A percentile compares a stretch with the other conserved stretches of the same genome.
Evolutionary conservation across 2,113 vertebrate genomes (phyloP).

Genomic region (Microtus richardsoni): DNA sequence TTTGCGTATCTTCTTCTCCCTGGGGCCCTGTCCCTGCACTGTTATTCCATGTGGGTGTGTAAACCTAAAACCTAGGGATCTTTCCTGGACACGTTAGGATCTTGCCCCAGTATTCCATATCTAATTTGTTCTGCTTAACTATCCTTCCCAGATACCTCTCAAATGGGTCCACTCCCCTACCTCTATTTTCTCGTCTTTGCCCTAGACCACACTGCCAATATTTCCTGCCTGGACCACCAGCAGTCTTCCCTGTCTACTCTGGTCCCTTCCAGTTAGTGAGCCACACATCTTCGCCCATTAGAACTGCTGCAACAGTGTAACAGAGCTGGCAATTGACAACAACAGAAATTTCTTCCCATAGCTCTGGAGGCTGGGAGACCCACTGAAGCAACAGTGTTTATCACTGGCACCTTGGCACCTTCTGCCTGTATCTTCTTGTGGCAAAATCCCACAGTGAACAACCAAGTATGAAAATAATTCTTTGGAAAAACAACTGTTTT

Average conservation of each 20-base stretch:
- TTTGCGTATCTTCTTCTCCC: background rate
- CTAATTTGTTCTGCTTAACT: background rate
- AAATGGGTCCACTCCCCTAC: background rate
- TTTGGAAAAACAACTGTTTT: background rate
- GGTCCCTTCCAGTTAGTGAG: background rate
- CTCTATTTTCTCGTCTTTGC: background rate
- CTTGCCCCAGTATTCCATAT: background rate
- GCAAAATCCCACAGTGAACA: background rate
- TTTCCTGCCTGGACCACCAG: no score
- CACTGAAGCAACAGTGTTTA: background rate
- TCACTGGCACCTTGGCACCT: no score
- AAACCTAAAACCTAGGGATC: background rate
- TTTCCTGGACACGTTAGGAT: background rate
- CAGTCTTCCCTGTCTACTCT: background rate
- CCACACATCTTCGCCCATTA: background rate
- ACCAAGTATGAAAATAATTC: background rate
- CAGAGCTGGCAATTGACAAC: background rate
- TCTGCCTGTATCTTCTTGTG: background rate
- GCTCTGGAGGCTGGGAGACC: background rate
- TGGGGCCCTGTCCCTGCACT: background rate
- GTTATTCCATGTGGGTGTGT: background rate
- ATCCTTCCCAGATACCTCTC: background rate
- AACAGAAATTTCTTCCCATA: background rate
- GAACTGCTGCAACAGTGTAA: background rate
- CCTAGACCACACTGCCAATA: no score